Evolutionary conservation across 2,888 invertebrate species (phyloP), one percentile per base, ranked within the genome.

Genomic region (Hyalella azteca): DNA sequence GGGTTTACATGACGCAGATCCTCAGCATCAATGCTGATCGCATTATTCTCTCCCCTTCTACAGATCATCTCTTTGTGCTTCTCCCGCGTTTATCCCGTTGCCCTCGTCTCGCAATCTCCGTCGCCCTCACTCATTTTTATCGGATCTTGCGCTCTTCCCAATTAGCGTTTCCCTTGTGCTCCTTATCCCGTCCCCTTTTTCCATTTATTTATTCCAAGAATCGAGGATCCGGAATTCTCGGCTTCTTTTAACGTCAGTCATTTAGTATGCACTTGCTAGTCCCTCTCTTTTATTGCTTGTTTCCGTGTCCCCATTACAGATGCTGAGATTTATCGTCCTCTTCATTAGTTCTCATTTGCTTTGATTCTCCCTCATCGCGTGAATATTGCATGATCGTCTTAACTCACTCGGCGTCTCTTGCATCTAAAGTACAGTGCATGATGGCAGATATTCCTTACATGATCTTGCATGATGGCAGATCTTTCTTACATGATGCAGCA

Each of bases 31-130:
- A 29, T 29, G 22, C 54, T 54, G 26, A 66, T 66, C 39, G 36
- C 39, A 66, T 66, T 66, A 66, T 5, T 29, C 29, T 66, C 66
- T 54, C 39, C 66, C 66, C 66, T 39, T 66, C 66, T 4, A n/a
- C 66, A 36, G 66, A 66, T 66, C 29, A 36, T 66, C 39, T 66
- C 29, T 66, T 66, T 66, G 66, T 29, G 22, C 39, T 5, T 36
- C 39, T 66, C n/a, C 66, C 36, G 19, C 36, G 36, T 36, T 66
- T 36, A 39, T 66, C 36, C 36, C 19, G 15, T 66, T 66, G 66
- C 66, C 22, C 1, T 66, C 66, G 15, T 15, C 32, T 66, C 66
- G 22, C 66, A 22, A 22, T 66, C 66, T 29, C 66, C 19, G 36
- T 22, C 29, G 13, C 59, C 29, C 3, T 59, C 26, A 66, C 13